Conservation (phyloP, 2,888 invertebrate species). For the Sphecodes monilicornis region DNA sequence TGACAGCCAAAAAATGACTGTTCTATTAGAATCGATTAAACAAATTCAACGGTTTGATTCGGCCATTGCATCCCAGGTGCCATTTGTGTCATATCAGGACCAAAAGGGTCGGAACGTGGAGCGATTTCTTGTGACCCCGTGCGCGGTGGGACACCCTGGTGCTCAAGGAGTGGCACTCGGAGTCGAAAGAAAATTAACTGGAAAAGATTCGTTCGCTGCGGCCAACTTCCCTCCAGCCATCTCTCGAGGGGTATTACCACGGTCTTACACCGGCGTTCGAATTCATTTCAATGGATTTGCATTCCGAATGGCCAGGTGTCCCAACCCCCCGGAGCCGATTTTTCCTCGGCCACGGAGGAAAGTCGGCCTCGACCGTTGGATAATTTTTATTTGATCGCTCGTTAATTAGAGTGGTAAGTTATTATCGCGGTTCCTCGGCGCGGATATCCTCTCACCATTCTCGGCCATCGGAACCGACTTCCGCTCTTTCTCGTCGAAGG, state of each 20-base stretch:
- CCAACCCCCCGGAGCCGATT: neutral
- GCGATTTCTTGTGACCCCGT: neutral
- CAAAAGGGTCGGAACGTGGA: neutral
- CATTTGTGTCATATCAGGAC: neutral
- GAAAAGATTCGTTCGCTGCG: conserved; percentile 66
- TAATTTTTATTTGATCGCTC: conserved; percentile 69
- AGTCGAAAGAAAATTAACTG: conserved; percentile 73
- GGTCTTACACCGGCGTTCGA: conserved; percentile 75
- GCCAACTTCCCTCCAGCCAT: conserved; percentile 46
- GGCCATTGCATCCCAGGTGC: too few species aligned
- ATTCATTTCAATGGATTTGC: conserved; percentile 82
- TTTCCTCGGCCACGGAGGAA: neutral
- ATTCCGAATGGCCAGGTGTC: conserved; percentile 68
- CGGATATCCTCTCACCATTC: neutral
- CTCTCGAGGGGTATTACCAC: conserved; percentile 70
- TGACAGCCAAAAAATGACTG: too few species aligned
- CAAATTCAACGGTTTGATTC: too few species aligned
- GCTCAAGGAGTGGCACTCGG: conserved; percentile 36
- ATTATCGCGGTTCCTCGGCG: conserved; percentile 33
- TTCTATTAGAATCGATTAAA: too few species aligned
- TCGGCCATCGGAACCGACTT: neutral
- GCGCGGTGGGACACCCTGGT: conserved; percentile 47
- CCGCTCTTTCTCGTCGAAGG: neutral
- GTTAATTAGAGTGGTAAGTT: conserved; percentile 65
- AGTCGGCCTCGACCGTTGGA: conserved; percentile 46